A percentile compares a stretch with the other conserved stretches of the same genome.
Conservation (phyloP, 2,113 vertebrate genomes). For the Stigmatopora nigra region DNA sequence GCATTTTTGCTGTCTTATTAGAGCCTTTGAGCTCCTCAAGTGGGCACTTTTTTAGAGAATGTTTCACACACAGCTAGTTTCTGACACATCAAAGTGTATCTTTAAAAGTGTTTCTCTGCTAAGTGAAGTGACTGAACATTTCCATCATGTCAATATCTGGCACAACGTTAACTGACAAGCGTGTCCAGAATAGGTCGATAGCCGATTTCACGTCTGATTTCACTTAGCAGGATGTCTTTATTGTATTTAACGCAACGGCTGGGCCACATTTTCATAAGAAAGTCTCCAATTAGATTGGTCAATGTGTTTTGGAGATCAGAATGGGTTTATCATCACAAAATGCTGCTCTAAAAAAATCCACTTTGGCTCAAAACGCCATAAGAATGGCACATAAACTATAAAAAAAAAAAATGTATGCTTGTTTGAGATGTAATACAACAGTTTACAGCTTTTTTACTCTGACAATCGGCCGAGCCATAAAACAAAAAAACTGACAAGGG, state of each 20-base stretch:
- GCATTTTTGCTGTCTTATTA: background rate
- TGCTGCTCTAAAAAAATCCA: too few relatives aligned
- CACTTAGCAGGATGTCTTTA: background rate
- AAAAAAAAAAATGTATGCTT: background rate
- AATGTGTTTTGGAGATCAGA: background rate
- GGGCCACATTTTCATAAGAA: background rate
- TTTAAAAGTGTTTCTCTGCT: background rate
- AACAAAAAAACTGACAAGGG: background rate
- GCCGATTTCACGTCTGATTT: background rate
- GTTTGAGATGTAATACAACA: background rate
- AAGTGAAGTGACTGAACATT: slow-evolving; percentile 1
- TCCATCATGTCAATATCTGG: background rate
- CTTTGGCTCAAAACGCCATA: too few relatives aligned
- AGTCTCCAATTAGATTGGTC: background rate
- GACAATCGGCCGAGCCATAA: background rate
- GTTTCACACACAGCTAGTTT: slow-evolving; percentile 1
- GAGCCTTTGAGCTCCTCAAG: background rate
- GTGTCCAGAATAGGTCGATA: background rate
- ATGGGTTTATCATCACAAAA: too few relatives aligned
- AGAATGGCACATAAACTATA: too few relatives aligned
- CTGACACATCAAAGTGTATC: background rate
- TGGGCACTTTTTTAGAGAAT: background rate
- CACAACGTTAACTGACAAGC: background rate
- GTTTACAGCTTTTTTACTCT: background rate
- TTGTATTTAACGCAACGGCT: background rate